A percentile compares a stretch with the other conserved stretches of the same genome.
These are phyloP conservation scores for Ophioderma brevispina DNA, from an alignment of 35 echinoderm and acorn worm genomes.

Conservation along the genomic window DNA sequence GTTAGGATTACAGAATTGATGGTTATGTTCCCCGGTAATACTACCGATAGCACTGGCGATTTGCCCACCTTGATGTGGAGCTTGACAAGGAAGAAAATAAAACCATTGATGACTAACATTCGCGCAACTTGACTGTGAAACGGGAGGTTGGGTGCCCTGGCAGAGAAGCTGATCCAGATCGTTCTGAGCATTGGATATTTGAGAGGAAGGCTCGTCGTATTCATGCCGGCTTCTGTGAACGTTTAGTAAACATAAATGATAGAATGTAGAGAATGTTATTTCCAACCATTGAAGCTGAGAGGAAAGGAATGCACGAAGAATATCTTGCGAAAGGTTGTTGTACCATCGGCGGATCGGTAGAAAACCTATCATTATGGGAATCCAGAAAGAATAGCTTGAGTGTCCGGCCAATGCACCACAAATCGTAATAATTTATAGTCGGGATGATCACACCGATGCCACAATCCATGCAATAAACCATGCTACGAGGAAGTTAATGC, in stretches of 20 bases:
- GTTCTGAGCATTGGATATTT: slow-evolving; percentile 16
- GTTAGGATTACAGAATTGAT: neutral
- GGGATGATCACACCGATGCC: slow-evolving; percentile 4
- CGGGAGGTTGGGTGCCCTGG: neutral
- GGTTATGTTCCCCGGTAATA: neutral
- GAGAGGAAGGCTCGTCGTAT: neutral
- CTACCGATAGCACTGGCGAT: neutral
- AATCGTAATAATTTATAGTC: slow-evolving; percentile 6
- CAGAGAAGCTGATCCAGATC: neutral
- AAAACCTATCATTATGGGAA: slow-evolving; percentile 3
- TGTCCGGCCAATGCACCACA: slow-evolving; percentile 2
- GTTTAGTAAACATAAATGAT: slow-evolving; percentile 32
- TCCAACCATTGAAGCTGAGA: slow-evolving; percentile 22
- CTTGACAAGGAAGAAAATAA: slow-evolving; percentile 61
- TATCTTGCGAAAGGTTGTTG: neutral
- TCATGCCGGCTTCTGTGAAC: neutral
- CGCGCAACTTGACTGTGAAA: neutral
- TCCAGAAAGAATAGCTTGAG: neutral
- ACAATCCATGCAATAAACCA: neutral
- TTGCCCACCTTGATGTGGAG: slow-evolving; percentile 10
- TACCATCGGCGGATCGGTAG: neutral
- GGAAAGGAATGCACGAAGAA: slow-evolving; percentile 40
- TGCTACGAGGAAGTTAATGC: neutral
- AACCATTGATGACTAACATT: slow-evolving; percentile 41
- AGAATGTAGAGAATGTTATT: slow-evolving; percentile 41